Conservation (phyloP, 2,797 vertebrate genomes). For the Arremon brunneinucha region DNA sequence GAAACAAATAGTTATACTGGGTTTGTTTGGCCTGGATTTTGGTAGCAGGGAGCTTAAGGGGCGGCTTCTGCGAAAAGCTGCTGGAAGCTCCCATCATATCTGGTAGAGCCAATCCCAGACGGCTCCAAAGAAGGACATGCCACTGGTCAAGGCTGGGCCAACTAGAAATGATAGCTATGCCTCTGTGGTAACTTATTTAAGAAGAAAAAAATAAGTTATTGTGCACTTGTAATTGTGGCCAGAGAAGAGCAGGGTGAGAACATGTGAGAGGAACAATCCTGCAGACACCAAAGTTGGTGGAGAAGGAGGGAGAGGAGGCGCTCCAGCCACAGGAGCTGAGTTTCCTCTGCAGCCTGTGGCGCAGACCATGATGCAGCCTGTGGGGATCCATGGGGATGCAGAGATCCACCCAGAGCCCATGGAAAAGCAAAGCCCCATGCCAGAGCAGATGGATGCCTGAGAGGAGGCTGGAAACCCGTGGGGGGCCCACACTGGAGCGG, state of each 20-base stretch:
- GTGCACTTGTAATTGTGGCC: not conserved
- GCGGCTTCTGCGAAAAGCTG: not conserved
- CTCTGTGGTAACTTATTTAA: not conserved
- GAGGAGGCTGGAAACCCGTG: not conserved
- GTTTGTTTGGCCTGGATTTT: not conserved
- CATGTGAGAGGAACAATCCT: not conserved
- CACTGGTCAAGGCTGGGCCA: not conserved
- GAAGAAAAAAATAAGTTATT: not conserved
- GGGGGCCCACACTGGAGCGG: not conserved
- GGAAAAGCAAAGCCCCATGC: not conserved
- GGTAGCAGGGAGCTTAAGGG: not conserved
- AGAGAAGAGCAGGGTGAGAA: not conserved
- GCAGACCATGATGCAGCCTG: not conserved
- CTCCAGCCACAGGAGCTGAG: fast-evolving
- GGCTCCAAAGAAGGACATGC: not conserved
- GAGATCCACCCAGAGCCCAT: too few species aligned
- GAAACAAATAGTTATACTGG: not conserved
- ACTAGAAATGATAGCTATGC: not conserved
- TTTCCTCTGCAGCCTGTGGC: not conserved
- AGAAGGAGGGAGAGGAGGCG: not conserved
- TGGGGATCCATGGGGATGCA: not conserved
- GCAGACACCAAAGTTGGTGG: too few species aligned
- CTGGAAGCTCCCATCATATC: not conserved
- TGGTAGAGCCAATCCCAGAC: not conserved
- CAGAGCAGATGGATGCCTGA: not conserved